Evolutionary conservation across 2,888 invertebrate species (phyloP), one percentile per base, ranked within the genome.

Genomic region (Lithosia quadra): DNA sequence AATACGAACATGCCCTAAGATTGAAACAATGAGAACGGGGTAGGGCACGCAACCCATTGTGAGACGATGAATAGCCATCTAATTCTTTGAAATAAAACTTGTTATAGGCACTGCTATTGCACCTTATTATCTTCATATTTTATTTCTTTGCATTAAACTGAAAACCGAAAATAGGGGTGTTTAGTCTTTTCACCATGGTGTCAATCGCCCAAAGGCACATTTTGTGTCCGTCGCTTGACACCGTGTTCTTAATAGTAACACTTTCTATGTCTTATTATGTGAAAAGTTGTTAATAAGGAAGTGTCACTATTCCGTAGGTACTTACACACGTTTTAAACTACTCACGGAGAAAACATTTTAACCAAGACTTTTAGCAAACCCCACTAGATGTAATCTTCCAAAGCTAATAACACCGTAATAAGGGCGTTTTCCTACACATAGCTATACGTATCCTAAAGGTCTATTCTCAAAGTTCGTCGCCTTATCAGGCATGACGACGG

Each of bases 21-120:
- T 93, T 94, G 94, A 93, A 93, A 94, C 94, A 94, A 94, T 93
- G 91, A 86, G 83, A 84, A 63, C 72, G 63, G 83, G 85, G 79
- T 67, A 70, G 79, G 79, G 81, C 84, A 85, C 84, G 87, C 84
- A 84, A 85, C 84, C 84, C 84, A 84, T 84, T 85, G 84, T 81
- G 81, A 64, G 72, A 73, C 77, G 72, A 82, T 82, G 86, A 89
- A 89, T 85, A 83, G 86, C 83, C 82, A 80, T 77, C 81, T 73
- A 75, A 73, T 77, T 76, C 74, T 78, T 82, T 80, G 71, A 72
- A 68, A 67, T 67, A 71, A 66, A 68, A 69, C 75, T 74, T 73
- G 74, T 78, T 78, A 79, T 73, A 76, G 75, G 73, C 72, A 76
- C 65, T 72, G 68, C 72, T 77, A 77, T 75, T 80, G 74, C 75